Evolutionary conservation across 2,888 invertebrate species (phyloP).

Genomic region (Drosophila subquinaria): DNA sequence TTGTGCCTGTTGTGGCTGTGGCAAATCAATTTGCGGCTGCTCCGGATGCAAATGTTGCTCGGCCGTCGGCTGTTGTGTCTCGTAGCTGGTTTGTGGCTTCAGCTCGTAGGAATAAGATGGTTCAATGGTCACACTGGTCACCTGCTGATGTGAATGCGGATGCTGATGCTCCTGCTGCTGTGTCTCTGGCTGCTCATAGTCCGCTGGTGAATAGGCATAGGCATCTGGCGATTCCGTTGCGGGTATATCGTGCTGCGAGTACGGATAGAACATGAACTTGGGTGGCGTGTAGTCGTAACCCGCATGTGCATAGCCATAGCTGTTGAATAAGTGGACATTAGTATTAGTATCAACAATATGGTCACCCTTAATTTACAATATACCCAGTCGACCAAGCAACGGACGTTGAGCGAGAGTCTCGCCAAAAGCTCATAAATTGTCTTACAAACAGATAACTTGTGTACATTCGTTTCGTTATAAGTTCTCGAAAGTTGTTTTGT

Average conservation of each 20-base stretch:
- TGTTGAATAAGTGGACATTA: conserved; percentile 37
- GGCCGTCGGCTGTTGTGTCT: conserved; percentile 39
- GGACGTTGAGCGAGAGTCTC: too few relatives aligned
- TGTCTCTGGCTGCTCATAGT: conserved; percentile 58
- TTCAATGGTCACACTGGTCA: conserved; percentile 86
- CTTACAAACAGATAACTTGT: too few relatives aligned
- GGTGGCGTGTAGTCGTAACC: conserved; percentile 85
- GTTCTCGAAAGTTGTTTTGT: not conserved
- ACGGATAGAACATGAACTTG: conserved; percentile 89
- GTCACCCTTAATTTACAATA: not conserved
- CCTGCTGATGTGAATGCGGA: conserved; percentile 58
- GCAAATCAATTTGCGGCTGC: conserved; percentile 70
- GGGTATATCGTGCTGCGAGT: conserved; percentile 89
- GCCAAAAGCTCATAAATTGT: too few relatives aligned
- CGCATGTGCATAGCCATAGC: conserved; percentile 83
- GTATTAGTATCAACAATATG: not conserved
- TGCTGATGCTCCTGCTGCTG: conserved; percentile 18
- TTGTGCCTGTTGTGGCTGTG: conserved; percentile 65
- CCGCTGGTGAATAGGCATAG: conserved; percentile 62
- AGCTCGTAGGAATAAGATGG: conserved; percentile 87
- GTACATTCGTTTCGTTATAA: not conserved
- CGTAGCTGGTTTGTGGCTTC: conserved; percentile 78
- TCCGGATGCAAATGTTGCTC: conserved; percentile 52
- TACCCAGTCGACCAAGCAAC: too few relatives aligned
- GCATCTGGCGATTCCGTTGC: conserved; percentile 70